Evolutionary conservation across 2,888 invertebrate species (phyloP), one percentile per base, ranked within the genome.

Genomic region (Suillia variegata): DNA sequence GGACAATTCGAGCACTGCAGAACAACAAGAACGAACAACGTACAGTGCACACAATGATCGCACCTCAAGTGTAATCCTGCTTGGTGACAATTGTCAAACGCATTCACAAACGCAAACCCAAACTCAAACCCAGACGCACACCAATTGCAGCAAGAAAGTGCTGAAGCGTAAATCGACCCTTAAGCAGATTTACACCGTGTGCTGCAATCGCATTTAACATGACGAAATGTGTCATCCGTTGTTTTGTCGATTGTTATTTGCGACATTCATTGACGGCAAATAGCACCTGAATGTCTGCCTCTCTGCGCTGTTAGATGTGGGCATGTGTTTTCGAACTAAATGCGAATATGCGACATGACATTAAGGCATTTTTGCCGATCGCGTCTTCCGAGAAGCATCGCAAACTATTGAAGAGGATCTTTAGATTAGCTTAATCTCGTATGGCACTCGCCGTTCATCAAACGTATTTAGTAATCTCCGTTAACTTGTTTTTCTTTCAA

Each of bases 11-110:
- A 42, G 15, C 42, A 42, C 13, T n/a, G 26, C 4, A 10, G n/a
- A n/a, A n/a, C n/a, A n/a, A n/a, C n/a, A n/a, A n/a, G n/a, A n/a
- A n/a, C n/a, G n/a, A n/a, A n/a, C n/a, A n/a, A n/a, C n/a, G n/a
- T n/a, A n/a, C 6, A n/a, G 38, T 59, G 52, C 59, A 62, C 50
- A 21, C 59, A 53, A 47, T 18, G 50, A 63, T 70, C 67, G 74
- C 71, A 71, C 64, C 65, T 67, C 53, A 62, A 63, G 61, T 62
- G 61, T 66, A 63, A 66, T 63, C 65, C 45, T 67, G n/a, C n/a
- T n/a, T n/a, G 71, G 66, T 70, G 70, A 73, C 79, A 71, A 74
- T 77, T 76, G 70, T 63, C 64, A 64, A 63, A 59, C 12, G 6
- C n/a, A 8, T 31, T n/a, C n/a, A n/a, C n/a, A n/a, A n/a, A n/a